A percentile compares a stretch with the other conserved stretches of the same genome.
Evolutionary conservation across 2,797 vertebrate genomes (phyloP).

Genomic region (Antrozous pallidus): DNA sequence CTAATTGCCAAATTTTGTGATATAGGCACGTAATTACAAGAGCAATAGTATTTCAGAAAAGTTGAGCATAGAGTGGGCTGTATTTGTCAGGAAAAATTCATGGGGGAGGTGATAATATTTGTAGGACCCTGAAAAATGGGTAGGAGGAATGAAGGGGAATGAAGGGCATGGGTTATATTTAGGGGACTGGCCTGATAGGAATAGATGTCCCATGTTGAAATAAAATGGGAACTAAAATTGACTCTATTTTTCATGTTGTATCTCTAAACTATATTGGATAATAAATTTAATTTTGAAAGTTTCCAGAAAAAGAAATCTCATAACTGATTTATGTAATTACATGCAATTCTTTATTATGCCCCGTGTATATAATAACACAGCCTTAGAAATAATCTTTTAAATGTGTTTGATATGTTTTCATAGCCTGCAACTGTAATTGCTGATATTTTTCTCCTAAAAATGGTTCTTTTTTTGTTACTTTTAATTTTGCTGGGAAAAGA

Average conservation of each 20-base stretch:
- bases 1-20: conserved; percentile 51
- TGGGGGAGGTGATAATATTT: background rate
- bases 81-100: background rate
- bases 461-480: background rate
- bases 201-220: background rate
- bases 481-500: background rate
- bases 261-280: background rate
- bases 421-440: background rate
- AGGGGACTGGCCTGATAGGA: background rate
- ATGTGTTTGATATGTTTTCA: background rate
- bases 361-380: background rate
- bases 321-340: background rate
- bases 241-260: background rate
- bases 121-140: background rate
- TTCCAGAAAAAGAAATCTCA: background rate
- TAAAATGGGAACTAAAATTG: background rate
- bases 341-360: background rate
- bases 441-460: background rate
- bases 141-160: background rate
- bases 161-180: background rate
- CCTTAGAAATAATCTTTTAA: background rate
- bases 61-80: conserved; percentile 24
- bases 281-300: background rate
- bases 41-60: conserved; percentile 5
- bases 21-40: background rate